These are phyloP conservation scores for Chlorops oryzae DNA, from an alignment of 1,140 invertebrate genomes.

Conservation along the genomic window DNA sequence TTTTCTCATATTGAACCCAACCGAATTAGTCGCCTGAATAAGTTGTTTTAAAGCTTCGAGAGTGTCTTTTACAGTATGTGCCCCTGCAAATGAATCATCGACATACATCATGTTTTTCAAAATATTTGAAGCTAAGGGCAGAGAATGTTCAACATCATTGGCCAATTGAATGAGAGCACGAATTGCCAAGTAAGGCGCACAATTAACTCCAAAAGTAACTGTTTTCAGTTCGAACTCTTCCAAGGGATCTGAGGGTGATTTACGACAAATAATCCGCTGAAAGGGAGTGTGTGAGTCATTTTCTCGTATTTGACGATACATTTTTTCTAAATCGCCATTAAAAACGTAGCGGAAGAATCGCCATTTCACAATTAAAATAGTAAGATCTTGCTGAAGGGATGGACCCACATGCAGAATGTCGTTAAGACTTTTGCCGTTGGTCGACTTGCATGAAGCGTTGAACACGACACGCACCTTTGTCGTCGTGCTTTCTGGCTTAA, in stretches of 20 bases:
- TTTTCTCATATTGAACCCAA: too few species aligned
- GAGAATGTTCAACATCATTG: too few species aligned
- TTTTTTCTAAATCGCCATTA: neutral
- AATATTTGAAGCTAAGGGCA: too few species aligned
- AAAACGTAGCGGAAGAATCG: neutral
- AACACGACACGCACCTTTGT: constrained; percentile 47
- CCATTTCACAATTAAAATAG: neutral
- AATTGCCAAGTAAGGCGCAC: neutral
- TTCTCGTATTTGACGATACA: neutral
- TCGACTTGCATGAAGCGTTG: constrained; percentile 36
- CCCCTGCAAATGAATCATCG: too few species aligned
- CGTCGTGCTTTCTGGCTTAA: constrained; percentile 26
- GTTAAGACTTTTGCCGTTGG: constrained; percentile 38
- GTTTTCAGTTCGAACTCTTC: neutral
- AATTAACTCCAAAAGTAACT: neutral
- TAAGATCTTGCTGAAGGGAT: neutral
- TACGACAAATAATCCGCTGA: neutral
- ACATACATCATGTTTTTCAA: too few species aligned
- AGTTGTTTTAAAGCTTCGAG: too few species aligned
- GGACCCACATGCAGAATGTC: constrained; percentile 37
- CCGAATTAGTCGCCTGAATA: too few species aligned
- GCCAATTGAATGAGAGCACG: constrained; percentile 4
- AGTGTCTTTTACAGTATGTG: too few species aligned
- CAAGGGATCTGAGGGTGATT: too few species aligned
- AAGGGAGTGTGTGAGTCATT: neutral